phyloP scores from a whole-genome alignment of 1,140 invertebrate genomes.

The Trichogramma pretiosum region DNA sequence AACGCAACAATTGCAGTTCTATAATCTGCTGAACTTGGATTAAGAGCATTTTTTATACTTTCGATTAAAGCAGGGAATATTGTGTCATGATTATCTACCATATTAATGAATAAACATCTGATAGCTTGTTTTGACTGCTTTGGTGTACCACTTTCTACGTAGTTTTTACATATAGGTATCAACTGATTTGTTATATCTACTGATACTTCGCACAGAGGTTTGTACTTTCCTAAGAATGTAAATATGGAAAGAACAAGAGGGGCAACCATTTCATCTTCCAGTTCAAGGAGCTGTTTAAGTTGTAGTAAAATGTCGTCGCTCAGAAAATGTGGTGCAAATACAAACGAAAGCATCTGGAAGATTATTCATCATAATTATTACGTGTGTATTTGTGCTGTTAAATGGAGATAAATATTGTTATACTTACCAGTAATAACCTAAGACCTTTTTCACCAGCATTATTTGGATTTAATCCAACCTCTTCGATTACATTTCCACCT shows the following conservation, averaged over 20 bases:
- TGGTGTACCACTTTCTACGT: slow-evolving; percentile 77
- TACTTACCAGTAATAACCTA: slow-evolving; percentile 61
- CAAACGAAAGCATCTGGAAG: slow-evolving; percentile 67
- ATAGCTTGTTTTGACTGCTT: slow-evolving; percentile 96
- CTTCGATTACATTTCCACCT: slow-evolving; percentile 59
- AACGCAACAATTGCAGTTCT: slow-evolving; percentile 87
- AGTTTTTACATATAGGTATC: slow-evolving; percentile 76
- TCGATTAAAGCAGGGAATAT: slow-evolving; percentile 85
- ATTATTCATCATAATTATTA: slow-evolving; percentile 5
- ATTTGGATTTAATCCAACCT: slow-evolving; percentile 66
- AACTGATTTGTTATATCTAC: slow-evolving; percentile 62
- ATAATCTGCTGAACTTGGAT: slow-evolving; percentile 74
- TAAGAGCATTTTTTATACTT: slow-evolving; percentile 64
- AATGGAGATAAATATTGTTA: slow-evolving; percentile 2
- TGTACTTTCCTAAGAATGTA: slow-evolving; percentile 81
- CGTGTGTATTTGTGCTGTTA: not conserved
- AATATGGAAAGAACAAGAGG: slow-evolving; percentile 73
- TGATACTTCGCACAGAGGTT: slow-evolving; percentile 66
- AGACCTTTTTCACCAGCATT: slow-evolving; percentile 76
- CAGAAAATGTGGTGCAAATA: slow-evolving; percentile 88
- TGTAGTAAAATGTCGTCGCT: slow-evolving; percentile 74
- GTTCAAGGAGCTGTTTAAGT: slow-evolving; percentile 66
- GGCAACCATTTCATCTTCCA: slow-evolving; percentile 76
- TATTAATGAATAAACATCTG: slow-evolving; percentile 81
- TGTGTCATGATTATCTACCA: slow-evolving; percentile 66